phyloP scores from a whole-genome alignment of 2,797 vertebrate genomes.

The Thamnophis elegans region DNA sequence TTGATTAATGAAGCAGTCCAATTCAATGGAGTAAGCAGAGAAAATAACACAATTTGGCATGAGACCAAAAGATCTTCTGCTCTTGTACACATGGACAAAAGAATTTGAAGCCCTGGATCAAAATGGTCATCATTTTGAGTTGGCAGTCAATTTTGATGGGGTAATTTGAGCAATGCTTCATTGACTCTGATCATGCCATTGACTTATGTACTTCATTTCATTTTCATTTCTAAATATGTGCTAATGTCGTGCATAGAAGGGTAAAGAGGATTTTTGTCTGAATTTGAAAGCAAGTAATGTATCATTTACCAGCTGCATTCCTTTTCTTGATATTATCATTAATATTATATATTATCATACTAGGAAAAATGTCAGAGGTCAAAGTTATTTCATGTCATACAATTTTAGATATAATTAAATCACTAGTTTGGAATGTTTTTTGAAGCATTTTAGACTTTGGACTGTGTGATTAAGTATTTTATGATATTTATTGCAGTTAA shows the following conservation, averaged over 20 bases:
- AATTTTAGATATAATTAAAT: constrained; percentile 14
- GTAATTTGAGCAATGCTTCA: not conserved
- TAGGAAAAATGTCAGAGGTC: not conserved
- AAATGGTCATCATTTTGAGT: not conserved
- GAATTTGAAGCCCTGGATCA: not conserved
- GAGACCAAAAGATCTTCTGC: not conserved
- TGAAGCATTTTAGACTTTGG: constrained; percentile 10
- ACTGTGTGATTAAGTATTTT: constrained; percentile 34
- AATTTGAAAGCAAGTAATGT: not conserved
- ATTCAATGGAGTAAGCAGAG: not conserved
- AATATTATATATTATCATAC: not conserved
- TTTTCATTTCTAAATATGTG: not conserved
- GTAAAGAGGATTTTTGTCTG: not conserved
- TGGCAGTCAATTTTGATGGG: not conserved
- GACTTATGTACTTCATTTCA: not conserved
- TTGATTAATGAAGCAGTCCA: not conserved
- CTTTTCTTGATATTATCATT: not conserved
- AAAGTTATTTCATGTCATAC: not conserved
- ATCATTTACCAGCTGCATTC: not conserved
- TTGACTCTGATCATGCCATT: not conserved
- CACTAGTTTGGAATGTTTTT: constrained; percentile 42
- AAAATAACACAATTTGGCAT: not conserved
- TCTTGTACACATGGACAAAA: not conserved
- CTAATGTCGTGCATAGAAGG: not conserved
- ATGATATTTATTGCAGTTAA: constrained; percentile 45